Conservation (phyloP, 2,113 vertebrate species). For the Ranitomeya variabilis region DNA sequence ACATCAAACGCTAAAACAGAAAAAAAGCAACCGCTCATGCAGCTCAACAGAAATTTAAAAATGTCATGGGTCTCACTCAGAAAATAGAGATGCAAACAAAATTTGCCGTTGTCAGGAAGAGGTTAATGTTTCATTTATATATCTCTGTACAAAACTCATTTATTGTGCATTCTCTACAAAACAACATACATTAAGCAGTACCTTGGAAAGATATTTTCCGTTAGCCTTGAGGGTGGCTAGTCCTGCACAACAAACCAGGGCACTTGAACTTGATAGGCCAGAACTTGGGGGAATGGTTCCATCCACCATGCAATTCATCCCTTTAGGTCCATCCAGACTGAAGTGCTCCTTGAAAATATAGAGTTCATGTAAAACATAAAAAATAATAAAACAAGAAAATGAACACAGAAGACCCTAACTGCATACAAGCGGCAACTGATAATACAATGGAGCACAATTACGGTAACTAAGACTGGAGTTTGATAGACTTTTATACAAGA, state of each 20-base stretch:
- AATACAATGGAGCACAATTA: not conserved
- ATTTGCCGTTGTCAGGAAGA: no score
- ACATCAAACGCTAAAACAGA: no score
- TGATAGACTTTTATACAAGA: no score
- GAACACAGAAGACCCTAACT: not conserved
- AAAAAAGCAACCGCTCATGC: no score
- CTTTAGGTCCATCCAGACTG: conserved; percentile 74
- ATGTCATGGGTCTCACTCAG: no score
- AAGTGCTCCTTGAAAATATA: conserved; percentile 83
- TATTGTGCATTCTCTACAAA: no score
- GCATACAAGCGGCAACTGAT: not conserved
- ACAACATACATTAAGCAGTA: conserved; percentile 65
- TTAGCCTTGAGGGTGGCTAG: conserved; percentile 85
- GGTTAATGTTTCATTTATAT: no score
- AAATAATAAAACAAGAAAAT: not conserved
- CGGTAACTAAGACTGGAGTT: no score
- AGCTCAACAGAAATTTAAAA: no score
- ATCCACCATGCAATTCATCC: conserved; percentile 91
- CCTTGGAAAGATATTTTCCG: conserved; percentile 88
- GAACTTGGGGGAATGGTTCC: conserved; percentile 92
- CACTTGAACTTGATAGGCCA: conserved; percentile 94
- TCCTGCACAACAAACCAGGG: conserved; percentile 92
- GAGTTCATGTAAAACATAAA: conserved; percentile 14
- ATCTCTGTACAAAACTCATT: no score
- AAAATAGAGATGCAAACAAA: no score